A percentile compares a stretch with the other conserved stretches of the same genome.
These are phyloP conservation scores for Pseudomugil gertrudae DNA, from an alignment of 2,797 vertebrate species.

Conservation along the genomic window DNA sequence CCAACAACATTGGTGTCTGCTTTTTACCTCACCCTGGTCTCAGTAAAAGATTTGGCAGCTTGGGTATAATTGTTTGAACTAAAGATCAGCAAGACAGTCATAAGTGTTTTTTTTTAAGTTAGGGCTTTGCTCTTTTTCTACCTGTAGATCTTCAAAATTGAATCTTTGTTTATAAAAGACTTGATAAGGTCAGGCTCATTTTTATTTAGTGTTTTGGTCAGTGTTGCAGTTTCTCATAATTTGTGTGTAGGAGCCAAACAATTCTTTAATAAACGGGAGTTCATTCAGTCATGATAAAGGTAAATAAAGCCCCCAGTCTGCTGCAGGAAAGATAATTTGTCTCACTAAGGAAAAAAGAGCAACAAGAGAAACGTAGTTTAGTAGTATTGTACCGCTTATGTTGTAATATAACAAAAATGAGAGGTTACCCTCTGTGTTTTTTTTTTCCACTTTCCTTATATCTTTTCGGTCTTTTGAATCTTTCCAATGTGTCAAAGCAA, in stretches of 20 bases:
- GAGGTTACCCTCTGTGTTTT: conserved; percentile 52
- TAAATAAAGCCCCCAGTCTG: conserved; percentile 59
- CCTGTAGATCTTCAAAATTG: conserved; percentile 8
- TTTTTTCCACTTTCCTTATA: conserved; percentile 48
- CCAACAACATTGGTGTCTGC: conserved; percentile 68
- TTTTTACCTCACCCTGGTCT: conserved; percentile 53
- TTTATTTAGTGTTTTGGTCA: conserved; percentile 45
- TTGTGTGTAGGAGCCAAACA: conserved; percentile 54
- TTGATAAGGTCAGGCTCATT: conserved; percentile 35
- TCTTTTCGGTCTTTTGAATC: conserved; percentile 74
- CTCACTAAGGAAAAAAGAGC: conserved; percentile 43
- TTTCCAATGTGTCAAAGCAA: conserved; percentile 84
- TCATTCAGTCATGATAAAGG: conserved; percentile 59
- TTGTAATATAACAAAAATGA: conserved; percentile 53
- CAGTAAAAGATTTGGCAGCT: conserved; percentile 44
- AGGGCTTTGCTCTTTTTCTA: conserved; percentile 6
- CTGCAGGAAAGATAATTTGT: conserved; percentile 59
- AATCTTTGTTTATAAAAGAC: conserved; percentile 22
- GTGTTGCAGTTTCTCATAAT: conserved; percentile 35
- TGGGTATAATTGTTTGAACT: conserved; percentile 41
- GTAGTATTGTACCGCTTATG: conserved; percentile 40
- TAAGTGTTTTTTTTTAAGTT: conserved; percentile 34
- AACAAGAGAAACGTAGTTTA: conserved; percentile 53
- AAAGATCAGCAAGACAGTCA: conserved; percentile 27
- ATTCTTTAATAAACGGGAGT: conserved; percentile 60